A percentile compares a stretch with the other conserved stretches of the same genome.
Conservation (phyloP, 2,888 invertebrate genomes). For the Stenodera caucasica region DNA sequence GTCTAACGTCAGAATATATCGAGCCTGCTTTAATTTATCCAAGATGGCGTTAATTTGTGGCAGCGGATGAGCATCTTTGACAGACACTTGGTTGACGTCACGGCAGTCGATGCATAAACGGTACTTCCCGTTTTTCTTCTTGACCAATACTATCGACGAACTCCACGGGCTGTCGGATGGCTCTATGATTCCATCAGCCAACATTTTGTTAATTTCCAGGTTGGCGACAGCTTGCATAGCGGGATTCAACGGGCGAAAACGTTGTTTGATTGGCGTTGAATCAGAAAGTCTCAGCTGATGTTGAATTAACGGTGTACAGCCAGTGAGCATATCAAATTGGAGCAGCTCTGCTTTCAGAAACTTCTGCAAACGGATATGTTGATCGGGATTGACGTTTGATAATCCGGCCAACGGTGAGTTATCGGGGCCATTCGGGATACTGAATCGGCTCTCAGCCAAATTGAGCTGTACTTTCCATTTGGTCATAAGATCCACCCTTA, state of each 20-base stretch:
- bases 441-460: not conserved
- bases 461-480: not conserved
- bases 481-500: not conserved
- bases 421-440: not conserved
- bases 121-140: slow-evolving; percentile 25
- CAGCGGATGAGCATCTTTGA: slow-evolving; percentile 35
- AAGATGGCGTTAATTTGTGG: slow-evolving; percentile 37
- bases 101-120: slow-evolving; percentile 31
- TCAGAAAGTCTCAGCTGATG: slow-evolving; percentile 11
- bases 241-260: slow-evolving; percentile 34
- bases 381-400: not conserved
- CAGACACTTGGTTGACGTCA: slow-evolving; percentile 23
- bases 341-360: slow-evolving; percentile 1
- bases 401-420: not conserved
- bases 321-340: not conserved
- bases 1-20: slow-evolving; percentile 35
- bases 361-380: not conserved
- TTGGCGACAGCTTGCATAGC: slow-evolving; percentile 22
- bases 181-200: slow-evolving; percentile 22
- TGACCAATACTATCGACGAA: slow-evolving; percentile 22
- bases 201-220: slow-evolving; percentile 23
- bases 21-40: slow-evolving; percentile 34
- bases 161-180: slow-evolving; percentile 29
- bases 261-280: slow-evolving; percentile 30
- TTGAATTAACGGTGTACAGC: slow-evolving; percentile 5